These are phyloP conservation scores for Pedetes capensis DNA, from an alignment of 2,113 vertebrate species.

Conservation along the genomic window DNA sequence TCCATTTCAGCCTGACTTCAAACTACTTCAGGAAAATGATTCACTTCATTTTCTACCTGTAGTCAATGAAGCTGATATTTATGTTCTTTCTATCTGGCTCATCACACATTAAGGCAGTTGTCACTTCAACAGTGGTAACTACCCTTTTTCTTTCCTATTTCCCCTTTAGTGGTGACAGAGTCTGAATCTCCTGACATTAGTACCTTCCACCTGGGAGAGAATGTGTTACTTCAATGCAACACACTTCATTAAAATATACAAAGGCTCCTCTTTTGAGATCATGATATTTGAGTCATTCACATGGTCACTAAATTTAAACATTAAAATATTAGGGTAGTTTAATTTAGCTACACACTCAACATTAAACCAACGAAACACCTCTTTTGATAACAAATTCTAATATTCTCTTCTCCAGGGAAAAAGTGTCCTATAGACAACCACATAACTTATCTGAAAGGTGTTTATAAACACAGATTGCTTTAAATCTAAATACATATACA, in stretches of 20 bases:
- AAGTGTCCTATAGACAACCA: neutral
- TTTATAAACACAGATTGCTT: neutral
- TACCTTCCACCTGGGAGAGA: neutral
- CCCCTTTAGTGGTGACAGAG: neutral
- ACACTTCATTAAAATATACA: neutral
- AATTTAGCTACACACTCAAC: neutral
- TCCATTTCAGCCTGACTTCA: neutral
- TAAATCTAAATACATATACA: neutral
- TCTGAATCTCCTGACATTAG: neutral
- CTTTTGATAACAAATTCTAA: conserved; percentile 1
- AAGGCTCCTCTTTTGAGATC: neutral
- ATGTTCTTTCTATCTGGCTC: neutral
- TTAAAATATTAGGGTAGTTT: neutral
- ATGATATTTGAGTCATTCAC: neutral
- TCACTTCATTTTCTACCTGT: neutral
- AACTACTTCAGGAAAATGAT: neutral
- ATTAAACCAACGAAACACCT: neutral
- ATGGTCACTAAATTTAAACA: neutral
- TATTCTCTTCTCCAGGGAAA: neutral
- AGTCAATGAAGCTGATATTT: neutral
- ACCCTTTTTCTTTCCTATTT: too few relatives aligned
- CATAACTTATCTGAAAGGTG: neutral
- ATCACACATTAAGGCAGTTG: neutral
- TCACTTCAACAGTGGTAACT: neutral
- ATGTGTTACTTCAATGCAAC: neutral